Base-by-base conservation (phyloP, 2,888 invertebrate genomes). In the Scaptomyza caliginosa region DNA sequence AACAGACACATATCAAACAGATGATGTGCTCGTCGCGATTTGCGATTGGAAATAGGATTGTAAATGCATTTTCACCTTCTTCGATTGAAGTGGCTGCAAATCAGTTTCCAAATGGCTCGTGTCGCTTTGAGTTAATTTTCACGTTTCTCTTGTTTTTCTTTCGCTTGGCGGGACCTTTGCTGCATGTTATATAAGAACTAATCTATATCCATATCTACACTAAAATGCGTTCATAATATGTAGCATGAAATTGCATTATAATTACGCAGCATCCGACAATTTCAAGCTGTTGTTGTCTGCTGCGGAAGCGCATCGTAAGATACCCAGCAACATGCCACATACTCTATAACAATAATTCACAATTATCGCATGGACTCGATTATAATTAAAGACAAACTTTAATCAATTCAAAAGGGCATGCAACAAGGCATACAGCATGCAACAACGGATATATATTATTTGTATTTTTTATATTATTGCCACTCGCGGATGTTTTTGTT, bases 181-280 rank as follows among this genome's bases (percentile, higher is more conserved):
- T 51, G 46, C 19, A 34, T 40, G 38, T 85, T 85, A 81, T 66
- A 59, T 85, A 85, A 85, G 70, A 70, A 85, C 55, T 30, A 34
- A 71, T 66, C 60, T 58, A 38, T 39, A 62, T n/a, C n/a, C n/a
- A n/a, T n/a, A 19, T 36, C 21, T 11, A 28, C n/a, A 28, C 42
- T 50, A 7, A 34, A n/a, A 40, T 17, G n/a, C 30, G 16, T 13
- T 11, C 26, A 38, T 65, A 39, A 50, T 64, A 82, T 78, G 63
- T 48, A 43, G 51, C 81, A 67, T 86, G 77, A 80, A 81, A 86
- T 84, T 84, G 59, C 67, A 63, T 49, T 62, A 58, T 57, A 52
- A 56, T 60, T 52, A 57, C 23, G 62, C 56, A 54, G 58, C 56
- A 66, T 63, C 72, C 72, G 63, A 39, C 38, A 30, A 54, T 36